These are phyloP conservation scores for Campoplex nolae DNA, from an alignment of 2,888 invertebrate species.

Conservation along the genomic window DNA sequence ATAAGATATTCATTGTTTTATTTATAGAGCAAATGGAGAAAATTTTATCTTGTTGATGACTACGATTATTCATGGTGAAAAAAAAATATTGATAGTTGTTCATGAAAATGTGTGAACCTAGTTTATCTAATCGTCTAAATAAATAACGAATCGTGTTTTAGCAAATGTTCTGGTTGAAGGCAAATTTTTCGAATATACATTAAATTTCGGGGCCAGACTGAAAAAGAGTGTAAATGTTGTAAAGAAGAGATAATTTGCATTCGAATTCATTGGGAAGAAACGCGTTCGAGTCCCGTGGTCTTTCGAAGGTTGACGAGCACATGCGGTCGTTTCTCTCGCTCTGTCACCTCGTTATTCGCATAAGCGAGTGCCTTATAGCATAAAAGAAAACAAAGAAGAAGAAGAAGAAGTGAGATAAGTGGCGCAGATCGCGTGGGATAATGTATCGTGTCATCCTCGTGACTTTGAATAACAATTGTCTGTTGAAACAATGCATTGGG, in stretches of 20 bases:
- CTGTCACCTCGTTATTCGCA: constrained; percentile 28
- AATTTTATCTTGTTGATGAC: not conserved
- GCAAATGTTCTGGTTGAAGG: not conserved
- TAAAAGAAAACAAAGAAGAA: constrained; percentile 26
- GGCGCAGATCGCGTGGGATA: constrained; percentile 56
- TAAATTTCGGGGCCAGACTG: constrained; percentile 37
- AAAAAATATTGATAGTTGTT: not conserved
- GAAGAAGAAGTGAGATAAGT: constrained; percentile 49
- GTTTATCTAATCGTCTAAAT: not conserved
- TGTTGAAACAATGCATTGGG: constrained; percentile 49
- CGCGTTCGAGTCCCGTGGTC: constrained; percentile 46
- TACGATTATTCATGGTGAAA: not conserved
- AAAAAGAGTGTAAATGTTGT: constrained; percentile 36
- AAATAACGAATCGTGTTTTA: not conserved
- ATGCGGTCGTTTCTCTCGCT: constrained; percentile 38
- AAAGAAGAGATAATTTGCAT: constrained; percentile 57
- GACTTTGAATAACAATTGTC: constrained; percentile 67
- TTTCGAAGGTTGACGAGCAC: constrained; percentile 46
- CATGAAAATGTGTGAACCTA: not conserved
- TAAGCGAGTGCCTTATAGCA: constrained; percentile 3
- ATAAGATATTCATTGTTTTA: not conserved
- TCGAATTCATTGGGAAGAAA: constrained; percentile 48
- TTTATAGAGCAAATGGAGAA: not conserved
- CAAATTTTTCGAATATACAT: constrained; percentile 11
- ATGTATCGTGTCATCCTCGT: constrained; percentile 62